These are phyloP conservation scores for Icerya purchasi DNA, from an alignment of 2,888 invertebrate species.

Conservation along the genomic window DNA sequence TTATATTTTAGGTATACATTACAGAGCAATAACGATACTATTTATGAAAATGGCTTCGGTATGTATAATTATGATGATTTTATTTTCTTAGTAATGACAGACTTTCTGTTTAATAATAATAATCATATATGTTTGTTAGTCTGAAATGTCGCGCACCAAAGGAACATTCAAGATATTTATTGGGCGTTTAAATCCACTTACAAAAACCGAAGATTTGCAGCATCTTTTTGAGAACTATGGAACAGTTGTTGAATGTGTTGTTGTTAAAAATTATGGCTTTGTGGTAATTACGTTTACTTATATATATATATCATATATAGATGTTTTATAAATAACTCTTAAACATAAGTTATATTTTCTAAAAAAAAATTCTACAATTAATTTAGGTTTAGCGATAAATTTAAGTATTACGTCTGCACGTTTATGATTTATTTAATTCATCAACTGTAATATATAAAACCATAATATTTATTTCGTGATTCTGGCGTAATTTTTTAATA, in stretches of 20 bases:
- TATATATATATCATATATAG: too few species aligned
- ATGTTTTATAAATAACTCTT: too few species aligned
- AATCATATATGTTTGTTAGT: neutral
- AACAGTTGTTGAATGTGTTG: conserved; percentile 91
- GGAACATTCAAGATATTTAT: conserved; percentile 91
- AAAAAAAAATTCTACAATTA: too few species aligned
- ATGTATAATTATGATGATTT: neutral
- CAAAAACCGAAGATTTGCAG: conserved; percentile 66
- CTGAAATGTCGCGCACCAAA: neutral
- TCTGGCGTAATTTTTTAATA: conserved; percentile 19
- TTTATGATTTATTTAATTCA: neutral
- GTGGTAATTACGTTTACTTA: too few species aligned
- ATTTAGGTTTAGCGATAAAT: too few species aligned
- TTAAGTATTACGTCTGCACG: neutral
- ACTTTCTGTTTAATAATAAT: neutral
- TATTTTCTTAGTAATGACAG: neutral
- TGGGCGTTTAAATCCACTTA: conserved; percentile 87
- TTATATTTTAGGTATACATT: too few species aligned
- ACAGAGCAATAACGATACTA: neutral
- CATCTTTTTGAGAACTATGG: conserved; percentile 93
- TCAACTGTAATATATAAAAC: neutral
- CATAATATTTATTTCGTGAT: neutral
- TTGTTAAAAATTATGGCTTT: conserved; percentile 96
- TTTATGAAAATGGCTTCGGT: neutral
- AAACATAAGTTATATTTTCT: neutral